A percentile compares a stretch with the other conserved stretches of the same genome.
Conservation (phyloP, 2,888 invertebrate species). For the Drosophila hawaiiensis region DNA sequence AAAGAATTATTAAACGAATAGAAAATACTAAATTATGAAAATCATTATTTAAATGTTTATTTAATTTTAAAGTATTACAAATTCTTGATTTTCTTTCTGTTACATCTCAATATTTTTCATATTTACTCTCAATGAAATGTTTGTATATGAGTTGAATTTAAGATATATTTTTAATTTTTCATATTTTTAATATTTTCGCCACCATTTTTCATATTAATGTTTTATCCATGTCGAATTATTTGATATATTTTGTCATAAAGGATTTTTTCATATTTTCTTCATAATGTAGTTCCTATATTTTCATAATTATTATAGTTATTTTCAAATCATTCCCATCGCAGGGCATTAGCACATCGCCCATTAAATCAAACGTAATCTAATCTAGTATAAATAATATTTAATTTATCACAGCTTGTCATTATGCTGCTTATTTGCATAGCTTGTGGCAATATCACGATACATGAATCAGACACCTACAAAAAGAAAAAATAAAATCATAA, state of each 20-base stretch:
- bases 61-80: not conserved
- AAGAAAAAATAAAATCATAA: slow-evolving; percentile 4
- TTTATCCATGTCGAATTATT: not conserved
- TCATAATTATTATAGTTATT: not conserved
- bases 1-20: not conserved
- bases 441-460: not conserved
- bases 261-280: not conserved
- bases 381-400: slow-evolving; percentile 33
- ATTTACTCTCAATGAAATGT: not conserved
- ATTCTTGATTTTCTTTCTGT: not conserved
- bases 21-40: not conserved
- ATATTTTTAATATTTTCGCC: not conserved
- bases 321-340: not conserved
- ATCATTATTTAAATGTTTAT: not conserved
- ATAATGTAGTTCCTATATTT: not conserved
- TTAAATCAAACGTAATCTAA: not conserved
- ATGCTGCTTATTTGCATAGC: slow-evolving; percentile 37
- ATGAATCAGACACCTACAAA: slow-evolving; percentile 33
- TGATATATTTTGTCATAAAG: not conserved
- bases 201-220: not conserved
- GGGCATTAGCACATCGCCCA: not conserved
- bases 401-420: slow-evolving; percentile 31
- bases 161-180: not conserved
- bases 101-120: not conserved
- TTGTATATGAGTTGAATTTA: not conserved